phyloP scores from a whole-genome alignment of 2,797 vertebrate genomes.

The Sebastes aleutianus region DNA sequence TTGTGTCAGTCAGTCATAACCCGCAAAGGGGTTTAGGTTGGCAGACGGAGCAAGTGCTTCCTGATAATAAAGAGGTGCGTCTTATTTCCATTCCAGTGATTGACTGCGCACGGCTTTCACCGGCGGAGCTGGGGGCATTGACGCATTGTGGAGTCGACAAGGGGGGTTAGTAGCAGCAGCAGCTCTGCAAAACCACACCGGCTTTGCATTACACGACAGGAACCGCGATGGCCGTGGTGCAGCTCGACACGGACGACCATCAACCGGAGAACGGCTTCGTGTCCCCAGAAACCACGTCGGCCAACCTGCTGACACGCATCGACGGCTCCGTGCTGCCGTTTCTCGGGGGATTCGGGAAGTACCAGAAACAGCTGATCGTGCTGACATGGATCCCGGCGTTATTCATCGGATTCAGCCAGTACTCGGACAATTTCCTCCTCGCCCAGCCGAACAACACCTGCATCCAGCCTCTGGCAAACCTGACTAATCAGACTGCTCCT shows the following conservation, averaged over 20 bases:
- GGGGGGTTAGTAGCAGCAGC: background rate
- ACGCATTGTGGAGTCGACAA: constrained; percentile 80
- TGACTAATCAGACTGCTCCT: constrained; percentile 40
- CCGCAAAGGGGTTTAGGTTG: background rate
- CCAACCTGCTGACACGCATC: constrained; percentile 86
- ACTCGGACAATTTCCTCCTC: constrained; percentile 93
- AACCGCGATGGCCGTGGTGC: constrained; percentile 81
- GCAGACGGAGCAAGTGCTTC: constrained; percentile 62
- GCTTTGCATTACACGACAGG: constrained; percentile 66
- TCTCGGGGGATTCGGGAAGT: constrained; percentile 91
- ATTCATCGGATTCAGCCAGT: constrained; percentile 95
- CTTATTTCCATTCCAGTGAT: constrained; percentile 68
- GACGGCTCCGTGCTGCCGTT: constrained; percentile 90
- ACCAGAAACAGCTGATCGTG: constrained; percentile 91
- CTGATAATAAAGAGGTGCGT: constrained; percentile 70
- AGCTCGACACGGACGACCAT: constrained; percentile 77
- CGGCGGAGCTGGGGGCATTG: constrained; percentile 67
- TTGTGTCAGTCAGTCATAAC: background rate
- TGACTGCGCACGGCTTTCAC: constrained; percentile 71
- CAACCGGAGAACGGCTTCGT: constrained; percentile 86
- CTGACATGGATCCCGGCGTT: constrained; percentile 96
- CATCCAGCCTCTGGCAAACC: constrained; percentile 66
- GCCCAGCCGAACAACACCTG: constrained; percentile 91
- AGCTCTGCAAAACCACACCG: constrained; percentile 70
- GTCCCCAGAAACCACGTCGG: constrained; percentile 71